Evolutionary conservation across 1,140 invertebrate genomes (phyloP).

Genomic region (Drosophila ambigua): DNA sequence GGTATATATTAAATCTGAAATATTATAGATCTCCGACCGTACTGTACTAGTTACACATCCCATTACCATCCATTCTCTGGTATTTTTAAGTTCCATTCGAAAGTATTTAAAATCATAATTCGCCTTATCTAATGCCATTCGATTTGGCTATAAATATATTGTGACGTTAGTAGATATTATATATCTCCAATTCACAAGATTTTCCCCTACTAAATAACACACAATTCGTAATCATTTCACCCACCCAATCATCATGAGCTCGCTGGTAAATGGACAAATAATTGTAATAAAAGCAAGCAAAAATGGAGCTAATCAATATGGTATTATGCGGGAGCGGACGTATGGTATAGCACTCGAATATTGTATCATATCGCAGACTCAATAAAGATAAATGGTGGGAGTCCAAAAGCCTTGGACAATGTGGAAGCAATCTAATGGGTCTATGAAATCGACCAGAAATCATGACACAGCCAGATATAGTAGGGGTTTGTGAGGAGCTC

Average conservation of each 20-base stretch:
- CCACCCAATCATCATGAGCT: conserved; percentile 29
- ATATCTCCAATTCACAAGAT: conserved; percentile 3
- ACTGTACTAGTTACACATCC: too few relatives aligned
- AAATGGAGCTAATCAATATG: conserved; percentile 34
- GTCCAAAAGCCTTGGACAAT: conserved; percentile 26
- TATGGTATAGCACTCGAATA: too few relatives aligned
- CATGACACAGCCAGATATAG: conserved; percentile 56
- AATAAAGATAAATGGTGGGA: conserved; percentile 34
- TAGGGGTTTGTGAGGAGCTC: conserved; percentile 15
- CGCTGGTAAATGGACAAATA: conserved; percentile 27
- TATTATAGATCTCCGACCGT: too few relatives aligned
- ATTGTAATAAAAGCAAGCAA: conserved; percentile 12
- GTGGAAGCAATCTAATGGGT: conserved; percentile 6
- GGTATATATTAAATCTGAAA: too few relatives aligned
- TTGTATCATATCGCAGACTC: conserved; percentile 5
- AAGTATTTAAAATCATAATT: not conserved
- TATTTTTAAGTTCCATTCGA: not conserved
- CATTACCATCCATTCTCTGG: too few relatives aligned
- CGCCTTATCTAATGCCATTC: not conserved
- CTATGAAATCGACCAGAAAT: conserved; percentile 51
- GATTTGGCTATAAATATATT: conserved; percentile 1
- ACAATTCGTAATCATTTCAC: conserved; percentile 14
- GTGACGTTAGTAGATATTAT: not conserved
- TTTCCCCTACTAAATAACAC: not conserved
- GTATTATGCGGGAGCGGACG: conserved; percentile 13